Base-by-base conservation (phyloP, 2,113 vertebrate genomes). In the Cynocephalus volans region DNA sequence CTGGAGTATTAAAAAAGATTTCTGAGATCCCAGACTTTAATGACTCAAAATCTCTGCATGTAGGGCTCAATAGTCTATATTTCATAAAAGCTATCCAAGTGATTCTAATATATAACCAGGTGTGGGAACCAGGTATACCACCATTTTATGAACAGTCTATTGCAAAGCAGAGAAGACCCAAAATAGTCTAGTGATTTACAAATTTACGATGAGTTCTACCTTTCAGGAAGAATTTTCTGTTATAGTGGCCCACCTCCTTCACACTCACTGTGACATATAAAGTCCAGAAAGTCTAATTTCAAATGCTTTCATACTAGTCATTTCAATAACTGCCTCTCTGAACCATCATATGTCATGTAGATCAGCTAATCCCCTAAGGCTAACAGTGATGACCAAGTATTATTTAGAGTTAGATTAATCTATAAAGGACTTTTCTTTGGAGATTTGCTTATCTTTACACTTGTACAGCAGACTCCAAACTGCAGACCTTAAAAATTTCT, bases 121-220 rank as follows among this genome's bases (percentile, higher is more conserved):
- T 54, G 64, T 95, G 90, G 73, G 60, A 82, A 95, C 41, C 54
- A 48, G 69, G 52, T 70, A 65, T 15, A 88, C 52, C 13, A 95
- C 82, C 50, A 45, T 88, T 88, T 85, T 73, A 90, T 62, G 36
- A 50, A 79, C n/a, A 93, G 54, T 17, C 73, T 56, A 86, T 0
- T 89, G 36, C 33, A 86, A 91, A 96, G 76, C 50, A 97, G 48
- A 88, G 36, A 86, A 80, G 50, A 41, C 52, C 10, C 77, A 33
- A 92, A 87, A 79, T 19, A 82, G 41, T 26, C 77, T 23, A 89
- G 73, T 2, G 8, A 56, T 76, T 85, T 87, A 77, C 26, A 92
- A 93, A 90, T n/a, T 48, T 11, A 36, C 31, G 69, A 26, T 18
- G 65, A 69, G 33, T 60, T 70, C 3, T 28, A 24, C 2, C 6